phyloP scores from a whole-genome alignment of 30 jellyfish, hydroid and myxozoan genomes.

The Aurelia aurita complex sp. Pacific region DNA sequence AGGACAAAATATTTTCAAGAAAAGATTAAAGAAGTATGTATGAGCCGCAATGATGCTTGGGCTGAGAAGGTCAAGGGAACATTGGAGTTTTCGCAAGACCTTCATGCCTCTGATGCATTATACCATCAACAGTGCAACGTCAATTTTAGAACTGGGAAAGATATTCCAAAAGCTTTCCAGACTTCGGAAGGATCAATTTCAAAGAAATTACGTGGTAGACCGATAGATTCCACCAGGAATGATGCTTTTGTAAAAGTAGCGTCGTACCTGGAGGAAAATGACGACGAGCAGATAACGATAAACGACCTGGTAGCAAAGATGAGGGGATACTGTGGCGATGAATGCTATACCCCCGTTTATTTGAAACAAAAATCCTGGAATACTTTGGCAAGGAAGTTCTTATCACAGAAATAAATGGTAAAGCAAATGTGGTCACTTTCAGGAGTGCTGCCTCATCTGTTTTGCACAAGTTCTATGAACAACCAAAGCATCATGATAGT shows the following conservation, averaged over 20 bases:
- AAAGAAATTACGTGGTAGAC: slow-evolving; percentile 42
- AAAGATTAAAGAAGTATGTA: slow-evolving; percentile 41
- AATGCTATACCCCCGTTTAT: slow-evolving; percentile 47
- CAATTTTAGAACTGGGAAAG: slow-evolving; percentile 62
- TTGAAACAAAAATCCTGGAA: slow-evolving; percentile 38
- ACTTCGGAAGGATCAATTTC: slow-evolving; percentile 40
- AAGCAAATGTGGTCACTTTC: slow-evolving; percentile 41
- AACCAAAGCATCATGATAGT: slow-evolving; percentile 11
- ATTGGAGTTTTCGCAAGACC: slow-evolving; percentile 33
- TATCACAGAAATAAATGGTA: slow-evolving; percentile 47
- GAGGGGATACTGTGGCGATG: slow-evolving; percentile 67
- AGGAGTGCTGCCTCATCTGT: slow-evolving; percentile 51
- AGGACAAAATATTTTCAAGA: slow-evolving; percentile 41
- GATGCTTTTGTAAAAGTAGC: slow-evolving; percentile 39
- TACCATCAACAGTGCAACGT: slow-evolving; percentile 72
- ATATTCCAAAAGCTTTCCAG: slow-evolving; percentile 48
- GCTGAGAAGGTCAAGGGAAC: slow-evolving; percentile 47
- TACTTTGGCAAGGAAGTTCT: slow-evolving; percentile 32
- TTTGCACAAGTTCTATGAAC: slow-evolving; percentile 24
- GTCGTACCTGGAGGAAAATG: slow-evolving; percentile 40
- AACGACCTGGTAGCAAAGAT: slow-evolving; percentile 53
- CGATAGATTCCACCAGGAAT: slow-evolving; percentile 30
- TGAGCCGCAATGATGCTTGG: slow-evolving; percentile 64
- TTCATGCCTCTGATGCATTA: slow-evolving; percentile 64
- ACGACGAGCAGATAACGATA: slow-evolving; percentile 60